A percentile compares a stretch with the other conserved stretches of the same genome.
Conservation (phyloP, 2,888 invertebrate genomes). For the Spisula solida region DNA sequence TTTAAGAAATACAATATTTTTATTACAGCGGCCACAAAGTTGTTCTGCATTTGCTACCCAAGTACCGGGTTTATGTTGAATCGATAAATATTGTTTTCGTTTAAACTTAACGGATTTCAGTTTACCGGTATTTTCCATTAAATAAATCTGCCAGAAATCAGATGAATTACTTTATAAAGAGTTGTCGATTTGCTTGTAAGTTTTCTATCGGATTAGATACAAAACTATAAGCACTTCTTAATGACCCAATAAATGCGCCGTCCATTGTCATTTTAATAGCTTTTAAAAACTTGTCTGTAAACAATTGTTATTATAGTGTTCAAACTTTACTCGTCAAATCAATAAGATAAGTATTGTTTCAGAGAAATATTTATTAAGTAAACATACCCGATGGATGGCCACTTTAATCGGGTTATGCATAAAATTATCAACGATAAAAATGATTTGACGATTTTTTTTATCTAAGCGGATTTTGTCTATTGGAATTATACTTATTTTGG, state of each 20-base stretch:
- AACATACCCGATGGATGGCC: constrained; percentile 35
- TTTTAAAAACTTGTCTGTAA: constrained; percentile 36
- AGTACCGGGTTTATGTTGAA: constrained; percentile 52
- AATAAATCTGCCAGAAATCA: constrained; percentile 51
- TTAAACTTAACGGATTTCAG: constrained; percentile 27
- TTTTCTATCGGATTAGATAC: constrained; percentile 14
- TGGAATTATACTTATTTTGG: background rate
- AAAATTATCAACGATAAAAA: constrained; percentile 7
- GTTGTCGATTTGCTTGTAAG: constrained; percentile 27
- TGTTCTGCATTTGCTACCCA: background rate
- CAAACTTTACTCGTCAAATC: background rate
- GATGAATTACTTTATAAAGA: constrained; percentile 42
- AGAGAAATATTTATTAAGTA: constrained; percentile 31
- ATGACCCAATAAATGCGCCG: background rate
- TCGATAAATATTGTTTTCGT: constrained; percentile 47
- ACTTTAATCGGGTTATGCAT: constrained; percentile 8
- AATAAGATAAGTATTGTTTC: constrained; percentile 38
- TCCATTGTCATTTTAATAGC: constrained; percentile 32
- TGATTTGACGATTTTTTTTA: background rate
- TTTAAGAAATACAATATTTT: background rate
- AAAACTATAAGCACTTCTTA: constrained; percentile 27
- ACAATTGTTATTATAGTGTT: constrained; percentile 18
- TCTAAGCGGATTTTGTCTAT: constrained; percentile 6
- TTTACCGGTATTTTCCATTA: constrained; percentile 26
- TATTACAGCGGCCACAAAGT: background rate